phyloP scores from a whole-genome alignment of 2,113 vertebrate species.

The Ophthalmolycus amberensis region DNA sequence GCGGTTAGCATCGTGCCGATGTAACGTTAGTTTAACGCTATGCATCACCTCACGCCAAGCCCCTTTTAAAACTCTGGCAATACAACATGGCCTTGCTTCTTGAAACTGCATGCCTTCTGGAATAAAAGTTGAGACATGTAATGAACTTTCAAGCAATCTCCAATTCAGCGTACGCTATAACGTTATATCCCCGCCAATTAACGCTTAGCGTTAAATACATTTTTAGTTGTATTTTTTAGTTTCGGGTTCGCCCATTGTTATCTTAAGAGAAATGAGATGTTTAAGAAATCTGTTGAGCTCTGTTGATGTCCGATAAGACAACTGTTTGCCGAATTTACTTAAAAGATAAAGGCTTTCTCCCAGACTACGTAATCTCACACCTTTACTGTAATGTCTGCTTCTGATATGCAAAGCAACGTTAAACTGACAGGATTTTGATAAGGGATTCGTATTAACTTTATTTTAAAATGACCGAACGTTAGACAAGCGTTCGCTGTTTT shows the following conservation, averaged over 20 bases:
- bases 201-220: too few relatives aligned
- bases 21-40: neutral
- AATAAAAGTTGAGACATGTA: accelerated
- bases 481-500: neutral
- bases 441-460: neutral
- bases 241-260: neutral
- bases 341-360: neutral
- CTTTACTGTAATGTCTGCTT: accelerated
- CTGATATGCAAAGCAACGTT: neutral
- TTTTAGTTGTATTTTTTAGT: too few relatives aligned
- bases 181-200: too few relatives aligned
- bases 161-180: neutral
- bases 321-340: neutral
- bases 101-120: accelerated
- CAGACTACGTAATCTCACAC: too few relatives aligned
- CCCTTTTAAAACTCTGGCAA: neutral
- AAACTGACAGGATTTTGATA: accelerated
- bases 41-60: conserved; percentile 49
- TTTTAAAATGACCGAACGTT: neutral
- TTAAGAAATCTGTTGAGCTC: neutral
- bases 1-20: conserved; percentile 21
- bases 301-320: neutral
- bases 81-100: neutral
- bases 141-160: accelerated
- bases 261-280: neutral